These are phyloP conservation scores for Collichthys lucidus DNA, from an alignment of 2,113 vertebrate species.

Conservation along the genomic window DNA sequence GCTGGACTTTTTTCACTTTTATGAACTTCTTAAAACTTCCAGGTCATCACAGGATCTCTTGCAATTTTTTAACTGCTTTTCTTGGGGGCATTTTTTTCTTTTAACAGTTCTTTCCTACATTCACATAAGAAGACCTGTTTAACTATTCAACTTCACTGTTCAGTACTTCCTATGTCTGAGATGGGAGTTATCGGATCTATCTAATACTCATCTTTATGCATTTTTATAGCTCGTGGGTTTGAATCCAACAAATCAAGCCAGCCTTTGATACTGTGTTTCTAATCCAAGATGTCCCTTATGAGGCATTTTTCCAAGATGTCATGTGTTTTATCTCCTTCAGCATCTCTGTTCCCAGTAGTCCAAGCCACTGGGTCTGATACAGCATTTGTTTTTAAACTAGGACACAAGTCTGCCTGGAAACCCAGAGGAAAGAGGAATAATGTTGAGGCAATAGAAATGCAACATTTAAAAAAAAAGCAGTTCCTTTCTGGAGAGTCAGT, in stretches of 20 bases:
- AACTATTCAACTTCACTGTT: background rate
- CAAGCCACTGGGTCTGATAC: conserved; percentile 41
- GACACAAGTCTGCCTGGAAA: conserved; percentile 55
- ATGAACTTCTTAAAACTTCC: conserved; percentile 28
- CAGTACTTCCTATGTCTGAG: conserved; percentile 7
- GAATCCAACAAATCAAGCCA: conserved; percentile 50
- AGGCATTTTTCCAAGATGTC: conserved; percentile 64
- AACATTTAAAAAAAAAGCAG: background rate
- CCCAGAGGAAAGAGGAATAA: conserved; percentile 27
- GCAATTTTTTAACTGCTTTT: conserved; percentile 2
- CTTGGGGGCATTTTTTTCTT: conserved; percentile 11
- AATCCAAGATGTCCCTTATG: conserved; percentile 55
- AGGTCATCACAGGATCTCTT: conserved; percentile 24
- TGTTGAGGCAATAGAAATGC: conserved; percentile 2
- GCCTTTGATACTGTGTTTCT: conserved; percentile 58
- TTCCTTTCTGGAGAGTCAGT: background rate
- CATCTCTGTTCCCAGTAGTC: conserved; percentile 54
- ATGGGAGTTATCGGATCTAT: conserved; percentile 16
- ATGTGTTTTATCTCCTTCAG: conserved; percentile 61
- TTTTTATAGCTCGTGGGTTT: conserved; percentile 54
- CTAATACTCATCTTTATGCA: conserved; percentile 39
- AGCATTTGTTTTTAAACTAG: conserved; percentile 67
- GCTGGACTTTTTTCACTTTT: conserved; percentile 16
- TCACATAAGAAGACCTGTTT: background rate
- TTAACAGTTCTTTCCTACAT: background rate